phyloP scores from a whole-genome alignment of 2,113 vertebrate species.

The Pseudorectes ferrugineus region DNA sequence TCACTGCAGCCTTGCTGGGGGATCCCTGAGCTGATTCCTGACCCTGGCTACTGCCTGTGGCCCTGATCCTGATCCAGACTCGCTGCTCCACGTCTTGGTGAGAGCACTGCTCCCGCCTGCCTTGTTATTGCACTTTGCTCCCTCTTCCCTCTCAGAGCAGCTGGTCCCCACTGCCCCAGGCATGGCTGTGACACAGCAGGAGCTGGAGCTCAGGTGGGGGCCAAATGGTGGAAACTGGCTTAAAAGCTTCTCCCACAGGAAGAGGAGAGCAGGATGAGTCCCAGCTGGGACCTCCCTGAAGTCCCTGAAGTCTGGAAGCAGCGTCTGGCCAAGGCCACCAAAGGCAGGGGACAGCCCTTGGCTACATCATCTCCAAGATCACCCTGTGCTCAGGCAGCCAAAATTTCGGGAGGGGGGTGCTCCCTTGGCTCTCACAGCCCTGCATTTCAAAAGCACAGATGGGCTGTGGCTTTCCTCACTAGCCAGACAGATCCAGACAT shows the following conservation, averaged over 20 bases:
- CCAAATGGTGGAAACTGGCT: background rate
- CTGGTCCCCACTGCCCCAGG: background rate
- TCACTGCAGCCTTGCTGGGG: background rate
- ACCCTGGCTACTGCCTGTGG: background rate
- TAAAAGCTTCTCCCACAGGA: background rate
- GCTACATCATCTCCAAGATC: background rate
- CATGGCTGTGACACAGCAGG: background rate
- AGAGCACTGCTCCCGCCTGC: background rate
- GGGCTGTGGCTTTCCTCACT: background rate
- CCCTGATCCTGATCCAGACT: background rate
- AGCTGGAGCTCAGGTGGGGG: background rate
- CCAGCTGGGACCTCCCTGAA: background rate
- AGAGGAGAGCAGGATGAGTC: fast-evolving
- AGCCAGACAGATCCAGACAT: background rate
- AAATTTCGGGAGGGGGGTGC: background rate
- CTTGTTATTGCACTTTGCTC: background rate
- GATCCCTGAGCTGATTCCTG: background rate
- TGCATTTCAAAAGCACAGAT: background rate
- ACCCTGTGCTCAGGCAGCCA: background rate
- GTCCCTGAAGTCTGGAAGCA: background rate
- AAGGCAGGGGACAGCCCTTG: background rate
- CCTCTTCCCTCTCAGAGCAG: fast-evolving
- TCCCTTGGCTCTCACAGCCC: background rate
- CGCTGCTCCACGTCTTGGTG: background rate
- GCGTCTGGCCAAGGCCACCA: background rate